Conservation (phyloP, 2,113 vertebrate genomes). For the Trichechus manatus region DNA sequence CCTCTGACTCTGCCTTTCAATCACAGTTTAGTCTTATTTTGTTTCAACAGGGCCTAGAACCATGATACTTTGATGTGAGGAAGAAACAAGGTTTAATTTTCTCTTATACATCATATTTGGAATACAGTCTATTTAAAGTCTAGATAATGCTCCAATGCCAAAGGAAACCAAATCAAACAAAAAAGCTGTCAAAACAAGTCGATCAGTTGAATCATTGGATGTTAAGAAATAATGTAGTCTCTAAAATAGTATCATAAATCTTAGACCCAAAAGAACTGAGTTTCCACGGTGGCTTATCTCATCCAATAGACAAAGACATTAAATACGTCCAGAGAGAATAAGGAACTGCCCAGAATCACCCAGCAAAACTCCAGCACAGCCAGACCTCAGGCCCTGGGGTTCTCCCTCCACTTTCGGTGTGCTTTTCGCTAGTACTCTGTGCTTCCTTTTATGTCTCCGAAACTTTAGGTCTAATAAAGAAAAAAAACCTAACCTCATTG, state of each 20-base stretch:
- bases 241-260: conserved; percentile 16
- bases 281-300: background rate
- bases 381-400: background rate
- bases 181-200: background rate
- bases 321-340: background rate
- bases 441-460: background rate
- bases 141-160: background rate
- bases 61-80: background rate
- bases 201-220: background rate
- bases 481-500: background rate
- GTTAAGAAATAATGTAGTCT: background rate
- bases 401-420: background rate
- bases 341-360: background rate
- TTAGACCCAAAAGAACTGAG: background rate
- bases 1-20: background rate
- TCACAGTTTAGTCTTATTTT: background rate
- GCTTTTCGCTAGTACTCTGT: background rate
- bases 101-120: background rate
- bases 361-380: background rate
- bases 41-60: background rate
- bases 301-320: background rate
- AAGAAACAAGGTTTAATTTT: conserved; percentile 22
- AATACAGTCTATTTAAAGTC: background rate
- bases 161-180: background rate
- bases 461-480: background rate